Evolutionary conservation across 2,888 invertebrate species (phyloP).

Genomic region (Thyatira batis): DNA sequence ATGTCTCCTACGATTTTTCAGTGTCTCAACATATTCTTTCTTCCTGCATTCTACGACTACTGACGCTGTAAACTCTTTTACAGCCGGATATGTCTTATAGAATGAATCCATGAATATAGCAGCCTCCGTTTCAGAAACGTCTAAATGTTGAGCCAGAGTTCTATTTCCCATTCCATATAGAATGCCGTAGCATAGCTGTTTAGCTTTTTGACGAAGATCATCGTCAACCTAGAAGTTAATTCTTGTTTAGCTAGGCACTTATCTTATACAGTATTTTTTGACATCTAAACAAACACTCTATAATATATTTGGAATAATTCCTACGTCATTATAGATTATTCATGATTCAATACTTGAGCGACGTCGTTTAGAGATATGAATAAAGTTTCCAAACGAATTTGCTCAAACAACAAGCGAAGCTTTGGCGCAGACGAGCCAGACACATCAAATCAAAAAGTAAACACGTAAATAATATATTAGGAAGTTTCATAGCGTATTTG

Average conservation of each 20-base stretch:
- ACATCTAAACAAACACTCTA: not conserved
- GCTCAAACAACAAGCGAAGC: not conserved
- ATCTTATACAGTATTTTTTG: no score
- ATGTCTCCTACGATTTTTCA: conserved; percentile 89
- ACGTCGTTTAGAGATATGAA: not conserved
- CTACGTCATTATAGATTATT: no score
- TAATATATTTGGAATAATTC: no score
- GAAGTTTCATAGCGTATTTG: not conserved
- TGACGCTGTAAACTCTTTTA: conserved; percentile 81
- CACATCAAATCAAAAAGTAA: not conserved
- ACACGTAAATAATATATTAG: not conserved
- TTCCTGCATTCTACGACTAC: conserved; percentile 84
- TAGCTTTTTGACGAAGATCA: conserved; percentile 91
- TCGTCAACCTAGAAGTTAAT: conserved; percentile 84
- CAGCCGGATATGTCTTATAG: conserved; percentile 88
- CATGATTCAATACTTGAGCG: not conserved
- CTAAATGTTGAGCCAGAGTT: conserved; percentile 89
- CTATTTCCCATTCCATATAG: conserved; percentile 97
- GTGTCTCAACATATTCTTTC: conserved; percentile 91
- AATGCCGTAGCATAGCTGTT: conserved; percentile 97
- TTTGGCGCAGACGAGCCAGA: not conserved
- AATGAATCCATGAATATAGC: conserved; percentile 90
- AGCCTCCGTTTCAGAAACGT: conserved; percentile 90
- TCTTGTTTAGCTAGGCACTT: not conserved
- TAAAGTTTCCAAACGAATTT: not conserved